Conservation (phyloP, 2,888 invertebrate species). For the Acleris laterana region DNA sequence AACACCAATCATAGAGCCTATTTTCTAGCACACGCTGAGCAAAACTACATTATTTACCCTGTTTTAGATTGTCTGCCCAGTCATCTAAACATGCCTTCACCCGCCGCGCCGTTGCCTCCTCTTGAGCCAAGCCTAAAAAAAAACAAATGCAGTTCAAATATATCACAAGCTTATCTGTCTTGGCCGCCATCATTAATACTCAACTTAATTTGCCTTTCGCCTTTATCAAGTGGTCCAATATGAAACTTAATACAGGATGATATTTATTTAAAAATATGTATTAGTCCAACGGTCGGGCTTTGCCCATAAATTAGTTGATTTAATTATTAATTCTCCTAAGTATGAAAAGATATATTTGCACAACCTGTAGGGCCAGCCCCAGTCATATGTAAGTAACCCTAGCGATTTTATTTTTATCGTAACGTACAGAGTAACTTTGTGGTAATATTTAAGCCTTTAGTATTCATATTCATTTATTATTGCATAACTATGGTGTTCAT, state of each 20-base stretch:
- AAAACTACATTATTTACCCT: too few relatives aligned
- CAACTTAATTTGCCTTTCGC: constrained; percentile 24
- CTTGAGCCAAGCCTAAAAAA: too few relatives aligned
- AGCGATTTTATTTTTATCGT: constrained; percentile 78
- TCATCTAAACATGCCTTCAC: too few relatives aligned
- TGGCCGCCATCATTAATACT: constrained; percentile 16
- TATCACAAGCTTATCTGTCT: constrained; percentile 25
- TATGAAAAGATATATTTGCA: constrained; percentile 78
- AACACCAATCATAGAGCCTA: too few relatives aligned
- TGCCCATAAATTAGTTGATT: constrained; percentile 76
- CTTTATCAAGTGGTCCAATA: constrained; percentile 28
- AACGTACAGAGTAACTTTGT: constrained; percentile 56
- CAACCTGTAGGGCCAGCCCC: constrained; percentile 72
- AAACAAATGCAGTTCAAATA: neutral
- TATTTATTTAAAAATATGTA: constrained; percentile 72
- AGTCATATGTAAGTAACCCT: constrained; percentile 76
- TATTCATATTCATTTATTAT: too few relatives aligned
- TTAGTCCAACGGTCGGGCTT: constrained; percentile 49
- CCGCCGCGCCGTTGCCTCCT: too few relatives aligned
- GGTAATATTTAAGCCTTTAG: too few relatives aligned
- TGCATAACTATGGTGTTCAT: too few relatives aligned
- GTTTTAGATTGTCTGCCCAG: too few relatives aligned
- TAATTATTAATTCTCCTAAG: constrained; percentile 81
- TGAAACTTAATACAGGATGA: constrained; percentile 65
- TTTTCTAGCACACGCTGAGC: too few relatives aligned